Conservation (phyloP, 2,888 invertebrate species). For the Tetragonisca angustula region DNA sequence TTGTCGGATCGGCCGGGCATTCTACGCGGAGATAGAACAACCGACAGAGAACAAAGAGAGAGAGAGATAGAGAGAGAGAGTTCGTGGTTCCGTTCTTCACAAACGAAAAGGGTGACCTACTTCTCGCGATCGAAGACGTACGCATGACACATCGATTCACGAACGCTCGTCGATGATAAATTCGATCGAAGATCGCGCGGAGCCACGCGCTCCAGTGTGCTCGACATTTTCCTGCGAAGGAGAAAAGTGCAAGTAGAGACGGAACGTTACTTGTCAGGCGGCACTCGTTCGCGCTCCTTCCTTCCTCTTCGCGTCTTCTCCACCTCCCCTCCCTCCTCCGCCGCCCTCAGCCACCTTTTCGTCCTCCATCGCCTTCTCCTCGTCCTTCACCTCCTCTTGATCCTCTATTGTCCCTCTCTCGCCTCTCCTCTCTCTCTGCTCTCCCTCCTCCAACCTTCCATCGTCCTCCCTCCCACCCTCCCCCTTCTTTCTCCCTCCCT, state of each 20-base stretch:
- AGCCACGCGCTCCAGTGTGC: not conserved
- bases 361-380: slow-evolving; percentile 56
- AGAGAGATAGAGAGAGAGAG: not conserved
- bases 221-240: slow-evolving; percentile 37
- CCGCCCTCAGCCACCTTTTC: slow-evolving; percentile 34
- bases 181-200: not conserved
- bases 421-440: slow-evolving; percentile 6
- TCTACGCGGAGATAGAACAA: slow-evolving; percentile 5
- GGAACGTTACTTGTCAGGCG: slow-evolving; percentile 61
- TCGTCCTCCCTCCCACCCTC: slow-evolving; percentile 39
- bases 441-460: slow-evolving; percentile 36
- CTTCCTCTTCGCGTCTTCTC: slow-evolving; percentile 38
- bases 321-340: slow-evolving; percentile 4
- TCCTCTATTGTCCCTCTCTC: slow-evolving; percentile 39
- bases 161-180: not conserved
- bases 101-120: slow-evolving; percentile 22
- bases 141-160: not conserved
- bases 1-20: not conserved
- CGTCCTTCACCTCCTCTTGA: slow-evolving; percentile 54
- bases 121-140: slow-evolving; percentile 14
- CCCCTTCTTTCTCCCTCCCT: slow-evolving; percentile 15
- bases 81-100: not conserved
- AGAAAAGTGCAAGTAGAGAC: slow-evolving; percentile 69
- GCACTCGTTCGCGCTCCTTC: slow-evolving; percentile 54
- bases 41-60: slow-evolving; percentile 12